phyloP scores from a whole-genome alignment of 2,113 vertebrate species.

The Sisor rabdophorus region DNA sequence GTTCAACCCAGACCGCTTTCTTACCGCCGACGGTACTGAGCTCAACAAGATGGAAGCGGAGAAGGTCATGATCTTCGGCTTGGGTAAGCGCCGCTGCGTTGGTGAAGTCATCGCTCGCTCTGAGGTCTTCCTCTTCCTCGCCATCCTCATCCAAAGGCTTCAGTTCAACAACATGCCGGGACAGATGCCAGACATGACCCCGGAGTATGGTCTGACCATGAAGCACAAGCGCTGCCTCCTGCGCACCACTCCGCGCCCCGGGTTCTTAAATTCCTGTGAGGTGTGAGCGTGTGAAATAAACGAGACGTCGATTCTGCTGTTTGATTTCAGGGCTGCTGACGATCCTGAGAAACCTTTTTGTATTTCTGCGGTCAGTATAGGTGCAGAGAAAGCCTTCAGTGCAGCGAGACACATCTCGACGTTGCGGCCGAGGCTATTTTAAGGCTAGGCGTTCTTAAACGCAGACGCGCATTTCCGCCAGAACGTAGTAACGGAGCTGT shows the following conservation, averaged over 20 bases:
- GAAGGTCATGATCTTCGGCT: constrained; percentile 79
- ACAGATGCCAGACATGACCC: constrained; percentile 74
- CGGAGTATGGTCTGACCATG: constrained; percentile 84
- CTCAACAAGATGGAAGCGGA: constrained; percentile 71
- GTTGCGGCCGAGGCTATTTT: not conserved
- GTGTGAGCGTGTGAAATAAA: not conserved
- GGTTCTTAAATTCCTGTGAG: not conserved
- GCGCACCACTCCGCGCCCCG: constrained; percentile 58
- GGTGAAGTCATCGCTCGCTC: constrained; percentile 81
- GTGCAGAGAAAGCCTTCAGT: not conserved
- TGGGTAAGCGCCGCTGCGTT: constrained; percentile 84
- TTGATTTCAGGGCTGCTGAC: not conserved
- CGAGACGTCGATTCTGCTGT: not conserved
- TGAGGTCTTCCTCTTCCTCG: constrained; percentile 87
- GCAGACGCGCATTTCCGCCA: not conserved
- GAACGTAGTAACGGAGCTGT: not conserved
- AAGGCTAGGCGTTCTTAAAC: not conserved
- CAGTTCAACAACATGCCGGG: constrained; percentile 67
- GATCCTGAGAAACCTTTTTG: not conserved
- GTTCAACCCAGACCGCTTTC: constrained; percentile 85
- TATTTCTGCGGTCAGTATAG: constrained; percentile 18
- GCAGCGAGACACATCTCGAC: not conserved
- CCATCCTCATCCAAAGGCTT: constrained; percentile 80
- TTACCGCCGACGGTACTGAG: constrained; percentile 59
- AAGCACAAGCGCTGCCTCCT: constrained; percentile 80